A percentile compares a stretch with the other conserved stretches of the same genome.
phyloP scores from a whole-genome alignment of 2,113 vertebrate species.

The Anguilla japonica region DNA sequence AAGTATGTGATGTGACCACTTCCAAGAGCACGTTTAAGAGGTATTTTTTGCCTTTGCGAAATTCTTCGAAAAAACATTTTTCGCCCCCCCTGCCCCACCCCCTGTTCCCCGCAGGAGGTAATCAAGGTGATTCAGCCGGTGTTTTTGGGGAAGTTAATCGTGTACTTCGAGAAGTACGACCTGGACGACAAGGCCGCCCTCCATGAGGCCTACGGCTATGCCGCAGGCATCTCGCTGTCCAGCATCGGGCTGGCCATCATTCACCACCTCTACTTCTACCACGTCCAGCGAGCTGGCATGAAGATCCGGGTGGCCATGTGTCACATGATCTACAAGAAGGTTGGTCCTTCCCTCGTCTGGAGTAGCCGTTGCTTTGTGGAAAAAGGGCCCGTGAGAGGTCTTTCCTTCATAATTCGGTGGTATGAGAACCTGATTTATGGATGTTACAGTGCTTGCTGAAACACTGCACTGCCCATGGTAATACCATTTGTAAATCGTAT shows the following conservation, averaged over 20 bases:
- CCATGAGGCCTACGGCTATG: slow-evolving; percentile 64
- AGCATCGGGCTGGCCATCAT: slow-evolving; percentile 70
- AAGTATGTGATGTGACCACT: no score
- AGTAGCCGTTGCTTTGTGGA: not conserved
- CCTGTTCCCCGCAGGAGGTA: slow-evolving; percentile 69
- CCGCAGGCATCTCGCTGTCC: slow-evolving; percentile 69
- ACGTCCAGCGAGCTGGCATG: slow-evolving; percentile 84
- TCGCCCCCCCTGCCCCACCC: no score
- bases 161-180: slow-evolving; percentile 76
- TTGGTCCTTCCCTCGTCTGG: slow-evolving; percentile 50
- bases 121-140: slow-evolving; percentile 82
- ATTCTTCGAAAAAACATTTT: no score
- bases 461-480: not conserved
- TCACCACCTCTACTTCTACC: slow-evolving; percentile 88
- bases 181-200: slow-evolving; percentile 44
- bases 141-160: slow-evolving; percentile 81
- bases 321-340: slow-evolving; percentile 93
- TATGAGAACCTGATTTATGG: not conserved
- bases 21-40: no score
- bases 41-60: no score
- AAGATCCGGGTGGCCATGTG: slow-evolving; percentile 88
- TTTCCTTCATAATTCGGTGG: accelerated
- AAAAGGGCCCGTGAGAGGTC: no score
- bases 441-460: not conserved
- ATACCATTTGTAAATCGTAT: not conserved